Evolutionary conservation across 2,888 invertebrate species (phyloP).

Genomic region (Trichacis sp.): DNA sequence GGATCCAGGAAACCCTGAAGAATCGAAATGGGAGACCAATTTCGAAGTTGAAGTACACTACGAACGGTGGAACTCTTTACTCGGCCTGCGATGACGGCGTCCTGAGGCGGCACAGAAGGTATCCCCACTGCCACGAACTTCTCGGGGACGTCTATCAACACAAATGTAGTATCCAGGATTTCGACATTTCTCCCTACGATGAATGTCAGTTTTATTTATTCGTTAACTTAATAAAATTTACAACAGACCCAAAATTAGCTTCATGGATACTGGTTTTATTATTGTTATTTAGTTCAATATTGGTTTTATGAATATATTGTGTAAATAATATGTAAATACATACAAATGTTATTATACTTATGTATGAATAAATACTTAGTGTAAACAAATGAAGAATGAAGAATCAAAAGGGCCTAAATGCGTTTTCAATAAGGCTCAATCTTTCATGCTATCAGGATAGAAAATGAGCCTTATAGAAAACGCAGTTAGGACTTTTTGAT

Average conservation of each 20-base stretch:
- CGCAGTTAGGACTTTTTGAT: too few relatives aligned
- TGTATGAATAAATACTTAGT: too few relatives aligned
- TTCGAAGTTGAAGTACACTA: slow-evolving; percentile 69
- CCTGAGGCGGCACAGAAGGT: slow-evolving; percentile 68
- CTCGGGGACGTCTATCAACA: slow-evolving; percentile 70
- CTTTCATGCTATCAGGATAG: too few relatives aligned
- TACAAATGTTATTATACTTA: too few relatives aligned
- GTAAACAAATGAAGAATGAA: too few relatives aligned
- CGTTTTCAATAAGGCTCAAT: too few relatives aligned
- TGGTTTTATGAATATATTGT: neutral
- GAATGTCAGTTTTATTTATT: slow-evolving; percentile 67
- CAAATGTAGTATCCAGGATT: slow-evolving; percentile 69
- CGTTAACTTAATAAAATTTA: too few relatives aligned
- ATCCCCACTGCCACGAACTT: slow-evolving; percentile 69
- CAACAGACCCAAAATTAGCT: too few relatives aligned
- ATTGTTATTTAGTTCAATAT: neutral
- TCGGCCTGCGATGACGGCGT: slow-evolving; percentile 68
- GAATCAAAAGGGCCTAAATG: too few relatives aligned
- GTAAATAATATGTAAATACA: too few relatives aligned
- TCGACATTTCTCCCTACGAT: slow-evolving; percentile 71
- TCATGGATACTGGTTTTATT: too few relatives aligned
- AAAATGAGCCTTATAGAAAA: too few relatives aligned
- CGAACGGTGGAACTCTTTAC: slow-evolving; percentile 68
- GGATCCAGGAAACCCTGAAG: slow-evolving; percentile 65
- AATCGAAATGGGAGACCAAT: slow-evolving; percentile 66